phyloP scores from a whole-genome alignment of 2,113 vertebrate species.

The Dasyornis broadbenti region DNA sequence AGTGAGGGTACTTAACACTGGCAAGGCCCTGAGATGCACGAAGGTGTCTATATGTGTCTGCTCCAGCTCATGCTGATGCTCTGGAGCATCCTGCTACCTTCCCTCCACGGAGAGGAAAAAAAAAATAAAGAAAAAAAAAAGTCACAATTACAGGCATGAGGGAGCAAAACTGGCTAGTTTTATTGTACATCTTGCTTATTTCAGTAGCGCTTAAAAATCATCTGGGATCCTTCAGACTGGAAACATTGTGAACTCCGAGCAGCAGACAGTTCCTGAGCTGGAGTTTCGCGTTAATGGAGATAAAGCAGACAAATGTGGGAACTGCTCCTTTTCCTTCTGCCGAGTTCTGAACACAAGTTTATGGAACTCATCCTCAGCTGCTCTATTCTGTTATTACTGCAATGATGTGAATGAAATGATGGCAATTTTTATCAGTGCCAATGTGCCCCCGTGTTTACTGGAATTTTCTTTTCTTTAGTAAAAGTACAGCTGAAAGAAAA shows the following conservation, averaged over 20 bases:
- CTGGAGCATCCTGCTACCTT: background rate
- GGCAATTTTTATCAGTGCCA: background rate
- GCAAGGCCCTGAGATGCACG: background rate
- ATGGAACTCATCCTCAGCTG: background rate
- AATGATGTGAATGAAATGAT: background rate
- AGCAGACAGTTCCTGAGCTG: background rate
- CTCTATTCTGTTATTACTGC: background rate
- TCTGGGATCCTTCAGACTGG: background rate
- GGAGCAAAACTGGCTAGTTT: background rate
- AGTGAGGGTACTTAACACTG: background rate
- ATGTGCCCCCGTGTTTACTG: background rate
- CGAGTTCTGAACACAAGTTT: background rate
- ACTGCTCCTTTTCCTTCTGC: background rate
- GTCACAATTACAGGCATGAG: background rate
- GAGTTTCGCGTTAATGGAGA: background rate
- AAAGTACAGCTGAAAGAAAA: background rate
- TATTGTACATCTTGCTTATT: background rate
- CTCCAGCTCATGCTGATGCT: background rate
- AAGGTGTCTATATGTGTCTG: rapidly evolving
- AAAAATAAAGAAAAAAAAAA: background rate
- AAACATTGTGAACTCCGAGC: background rate
- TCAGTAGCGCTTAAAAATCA: background rate
- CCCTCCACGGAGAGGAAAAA: background rate
- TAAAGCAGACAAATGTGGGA: background rate
- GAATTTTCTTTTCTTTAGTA: background rate